Evolutionary conservation across 2,888 invertebrate genomes (phyloP), one percentile per base, ranked within the genome.

Genomic region (Amitus sp.): DNA sequence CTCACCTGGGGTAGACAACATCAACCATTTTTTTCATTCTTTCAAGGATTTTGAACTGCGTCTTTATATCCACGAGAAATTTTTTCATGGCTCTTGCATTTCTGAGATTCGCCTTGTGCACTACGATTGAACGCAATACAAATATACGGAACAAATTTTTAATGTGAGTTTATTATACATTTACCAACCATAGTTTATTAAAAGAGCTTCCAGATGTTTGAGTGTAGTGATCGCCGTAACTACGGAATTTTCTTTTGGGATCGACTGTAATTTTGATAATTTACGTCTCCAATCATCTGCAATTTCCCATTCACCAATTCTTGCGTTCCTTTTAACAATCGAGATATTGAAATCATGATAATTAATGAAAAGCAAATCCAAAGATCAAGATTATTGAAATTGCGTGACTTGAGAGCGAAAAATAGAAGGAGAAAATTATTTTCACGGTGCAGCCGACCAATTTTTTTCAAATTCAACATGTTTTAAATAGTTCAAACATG

Each of bases 241-340:
- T 1, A 82, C 68, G 1, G 77, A 72, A 28, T 79, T 76, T 23
- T 79, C 73, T 37, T 52, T 48, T 1, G 61, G 45, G n/a, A 39
- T 1, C 5, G 15, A 10, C 12, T 65, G 49, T 1, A 54, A 47
- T 6, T 52, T 47, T 9, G 82, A 77, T 39, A 84, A 82, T 70
- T 84, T 84, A 28, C 82, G 83, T 58, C 82, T 83, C 88, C 88
- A 88, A 10, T 85, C 71, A 2, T 82, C 80, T 0, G 86, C 84
- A 20, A 84, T 82, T 73, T 88, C 88, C 86, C 87, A 88, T 34
- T 86, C 84, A 19, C 84, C 84, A 34, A 83, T 82, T 68, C 89
- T 80, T 10, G 88, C 76, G 23, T 85, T 86, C 84, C 88, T 88
- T n/a, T 47, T n/a, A n/a, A n/a, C n/a, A n/a, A n/a, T n/a, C n/a